Conservation (phyloP, 2,888 invertebrate species). For the Trissoscelio sp. region DNA sequence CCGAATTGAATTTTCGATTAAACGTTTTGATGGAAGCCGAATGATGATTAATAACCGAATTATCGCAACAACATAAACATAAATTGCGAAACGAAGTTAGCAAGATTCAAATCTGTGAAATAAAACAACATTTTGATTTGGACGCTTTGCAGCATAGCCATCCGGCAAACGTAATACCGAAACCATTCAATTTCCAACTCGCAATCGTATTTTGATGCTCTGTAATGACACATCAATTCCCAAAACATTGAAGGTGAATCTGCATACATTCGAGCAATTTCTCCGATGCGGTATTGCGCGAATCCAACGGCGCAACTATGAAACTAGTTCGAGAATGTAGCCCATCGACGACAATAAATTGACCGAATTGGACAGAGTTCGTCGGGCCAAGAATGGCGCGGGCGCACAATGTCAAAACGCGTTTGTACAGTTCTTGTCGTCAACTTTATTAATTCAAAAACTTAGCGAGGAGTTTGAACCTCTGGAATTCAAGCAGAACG, state of each 20-base stretch:
- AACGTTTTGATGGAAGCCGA: background rate
- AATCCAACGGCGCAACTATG: slow-evolving; percentile 30
- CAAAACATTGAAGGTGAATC: slow-evolving; percentile 32
- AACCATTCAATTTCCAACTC: slow-evolving; percentile 41
- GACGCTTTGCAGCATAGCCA: background rate
- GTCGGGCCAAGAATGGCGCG: slow-evolving; percentile 9
- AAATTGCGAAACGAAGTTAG: slow-evolving; percentile 21
- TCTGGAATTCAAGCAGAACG: background rate
- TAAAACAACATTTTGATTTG: slow-evolving; percentile 25
- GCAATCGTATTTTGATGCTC: slow-evolving; percentile 38
- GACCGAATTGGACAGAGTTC: slow-evolving; percentile 41
- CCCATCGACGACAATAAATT: slow-evolving; percentile 41
- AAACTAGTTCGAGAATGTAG: slow-evolving; percentile 51
- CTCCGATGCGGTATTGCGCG: slow-evolving; percentile 21
- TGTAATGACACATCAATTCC: slow-evolving; percentile 48
- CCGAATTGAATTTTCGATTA: background rate
- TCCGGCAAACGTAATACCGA: slow-evolving; percentile 7
- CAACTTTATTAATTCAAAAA: slow-evolving; percentile 48
- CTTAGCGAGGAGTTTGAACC: slow-evolving; percentile 17
- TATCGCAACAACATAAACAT: slow-evolving; percentile 23
- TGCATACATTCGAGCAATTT: slow-evolving; percentile 43
- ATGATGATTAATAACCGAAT: slow-evolving; percentile 19
- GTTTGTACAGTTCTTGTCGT: background rate
- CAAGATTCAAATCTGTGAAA: slow-evolving; percentile 26
- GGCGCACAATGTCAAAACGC: slow-evolving; percentile 15